Percentiles rank a stretch among this genome's conserved stretches.
These are phyloP conservation scores for Chironomus tepperi DNA, from an alignment of 1,140 invertebrate species.

Conservation along the genomic window DNA sequence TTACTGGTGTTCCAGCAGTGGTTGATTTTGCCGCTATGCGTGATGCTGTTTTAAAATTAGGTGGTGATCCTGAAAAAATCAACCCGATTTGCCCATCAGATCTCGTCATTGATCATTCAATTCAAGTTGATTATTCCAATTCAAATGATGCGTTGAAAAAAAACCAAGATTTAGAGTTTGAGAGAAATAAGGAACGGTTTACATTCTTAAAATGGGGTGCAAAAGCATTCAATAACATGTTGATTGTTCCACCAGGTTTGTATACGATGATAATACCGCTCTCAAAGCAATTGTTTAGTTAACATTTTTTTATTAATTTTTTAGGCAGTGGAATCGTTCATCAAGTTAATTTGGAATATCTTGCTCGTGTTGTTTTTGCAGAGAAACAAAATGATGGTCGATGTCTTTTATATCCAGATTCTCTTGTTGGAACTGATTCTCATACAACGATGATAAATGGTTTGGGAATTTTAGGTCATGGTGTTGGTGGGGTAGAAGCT, in stretches of 20 bases:
- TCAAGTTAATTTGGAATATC: constrained; percentile 95
- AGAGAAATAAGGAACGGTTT: constrained; percentile 93
- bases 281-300: no score
- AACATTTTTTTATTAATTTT: no score
- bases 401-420: constrained; percentile 77
- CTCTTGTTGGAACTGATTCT: constrained; percentile 96
- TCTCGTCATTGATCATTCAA: constrained; percentile 96
- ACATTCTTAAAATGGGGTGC: constrained; percentile 97
- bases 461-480: constrained; percentile 57
- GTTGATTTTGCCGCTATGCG: constrained; percentile 99
- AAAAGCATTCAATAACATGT: constrained; percentile 89
- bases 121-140: constrained; percentile 91
- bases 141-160: constrained; percentile 81
- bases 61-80: constrained; percentile 85
- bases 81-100: constrained; percentile 97
- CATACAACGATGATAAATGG: constrained; percentile 99
- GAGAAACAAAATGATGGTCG: constrained; percentile 42
- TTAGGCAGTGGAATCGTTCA: constrained; percentile 87
- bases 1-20: constrained; percentile 95
- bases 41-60: constrained; percentile 81
- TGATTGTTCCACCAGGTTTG: constrained; percentile 91
- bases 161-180: constrained; percentile 94
- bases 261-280: no score
- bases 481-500: constrained; percentile 63
- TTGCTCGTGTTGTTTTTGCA: constrained; percentile 90